Percentiles rank a stretch among this genome's conserved stretches.
phyloP scores from a whole-genome alignment of 2,888 invertebrate species.

The Drosophila bunnanda region DNA sequence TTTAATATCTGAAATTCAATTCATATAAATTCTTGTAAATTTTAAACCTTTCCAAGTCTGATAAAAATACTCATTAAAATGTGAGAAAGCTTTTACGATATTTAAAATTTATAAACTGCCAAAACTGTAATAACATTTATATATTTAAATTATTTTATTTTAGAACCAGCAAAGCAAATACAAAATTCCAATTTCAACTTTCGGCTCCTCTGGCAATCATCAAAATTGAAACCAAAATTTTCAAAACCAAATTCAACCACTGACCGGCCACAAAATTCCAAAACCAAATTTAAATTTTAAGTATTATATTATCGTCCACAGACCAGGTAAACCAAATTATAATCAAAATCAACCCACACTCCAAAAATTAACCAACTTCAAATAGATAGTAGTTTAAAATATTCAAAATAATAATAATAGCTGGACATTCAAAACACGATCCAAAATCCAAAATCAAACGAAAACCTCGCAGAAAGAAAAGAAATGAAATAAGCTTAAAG shows the following conservation, averaged over 20 bases:
- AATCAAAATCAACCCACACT: slow-evolving; percentile 4
- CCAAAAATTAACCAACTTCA: slow-evolving; percentile 10
- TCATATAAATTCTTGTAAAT: background rate
- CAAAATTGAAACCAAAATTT: slow-evolving; percentile 48
- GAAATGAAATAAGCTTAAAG: slow-evolving; percentile 21
- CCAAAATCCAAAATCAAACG: slow-evolving; percentile 10
- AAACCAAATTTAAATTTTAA: slow-evolving; percentile 20
- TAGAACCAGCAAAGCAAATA: slow-evolving; percentile 53
- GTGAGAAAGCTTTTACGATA: background rate
- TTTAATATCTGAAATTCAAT: background rate
- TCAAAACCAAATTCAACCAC: slow-evolving; percentile 28
- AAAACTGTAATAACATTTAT: slow-evolving; percentile 37
- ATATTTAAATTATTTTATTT: slow-evolving; percentile 65
- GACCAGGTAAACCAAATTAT: slow-evolving; percentile 19
- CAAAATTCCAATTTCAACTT: slow-evolving; percentile 57
- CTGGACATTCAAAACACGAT: slow-evolving; percentile 8
- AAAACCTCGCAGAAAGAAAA: slow-evolving; percentile 1
- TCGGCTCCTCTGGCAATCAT: slow-evolving; percentile 66
- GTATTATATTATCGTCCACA: slow-evolving; percentile 2
- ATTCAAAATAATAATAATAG: slow-evolving; percentile 11
- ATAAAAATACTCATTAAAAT: background rate
- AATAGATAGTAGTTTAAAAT: background rate
- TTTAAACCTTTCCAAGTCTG: background rate
- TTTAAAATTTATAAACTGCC: slow-evolving; percentile 47
- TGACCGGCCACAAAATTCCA: slow-evolving; percentile 29